Percentiles rank a stretch among this genome's conserved stretches.
phyloP scores from a whole-genome alignment of 2,888 invertebrate species.

The Furcula furcula region DNA sequence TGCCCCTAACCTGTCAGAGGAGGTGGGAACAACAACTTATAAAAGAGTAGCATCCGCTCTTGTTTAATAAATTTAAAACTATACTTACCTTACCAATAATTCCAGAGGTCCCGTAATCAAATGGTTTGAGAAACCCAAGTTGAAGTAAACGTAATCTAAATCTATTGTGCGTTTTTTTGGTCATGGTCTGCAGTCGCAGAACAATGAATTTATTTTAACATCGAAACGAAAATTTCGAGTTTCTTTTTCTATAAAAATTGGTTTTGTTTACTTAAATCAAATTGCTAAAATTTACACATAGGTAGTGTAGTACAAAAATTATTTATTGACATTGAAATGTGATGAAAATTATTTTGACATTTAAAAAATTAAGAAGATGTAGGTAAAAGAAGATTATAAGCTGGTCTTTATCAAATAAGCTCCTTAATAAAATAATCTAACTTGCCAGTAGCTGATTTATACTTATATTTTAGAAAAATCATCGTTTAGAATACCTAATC shows the following conservation, averaged over 20 bases:
- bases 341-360: slow-evolving; percentile 10
- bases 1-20: no score
- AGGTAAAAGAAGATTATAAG: background rate
- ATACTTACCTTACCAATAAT: background rate
- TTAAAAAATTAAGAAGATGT: background rate
- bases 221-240: background rate
- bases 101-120: background rate
- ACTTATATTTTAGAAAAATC: no score
- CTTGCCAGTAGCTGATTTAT: slow-evolving; percentile 4
- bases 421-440: background rate
- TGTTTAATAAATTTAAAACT: no score
- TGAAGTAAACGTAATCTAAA: background rate
- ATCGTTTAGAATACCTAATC: no score
- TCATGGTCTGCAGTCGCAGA: slow-evolving; percentile 34
- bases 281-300: slow-evolving; percentile 20
- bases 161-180: slow-evolving; percentile 9
- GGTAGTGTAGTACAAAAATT: no score
- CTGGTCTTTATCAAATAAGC: no score
- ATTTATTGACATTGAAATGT: no score
- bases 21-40: no score
- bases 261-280: background rate
- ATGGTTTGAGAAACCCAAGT: background rate
- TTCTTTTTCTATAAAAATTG: slow-evolving; percentile 9
- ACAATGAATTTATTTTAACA: slow-evolving; percentile 9
- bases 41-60: no score